Evolutionary conservation across 1,140 invertebrate species (phyloP).

Genomic region (Dreissena rostriformis): DNA sequence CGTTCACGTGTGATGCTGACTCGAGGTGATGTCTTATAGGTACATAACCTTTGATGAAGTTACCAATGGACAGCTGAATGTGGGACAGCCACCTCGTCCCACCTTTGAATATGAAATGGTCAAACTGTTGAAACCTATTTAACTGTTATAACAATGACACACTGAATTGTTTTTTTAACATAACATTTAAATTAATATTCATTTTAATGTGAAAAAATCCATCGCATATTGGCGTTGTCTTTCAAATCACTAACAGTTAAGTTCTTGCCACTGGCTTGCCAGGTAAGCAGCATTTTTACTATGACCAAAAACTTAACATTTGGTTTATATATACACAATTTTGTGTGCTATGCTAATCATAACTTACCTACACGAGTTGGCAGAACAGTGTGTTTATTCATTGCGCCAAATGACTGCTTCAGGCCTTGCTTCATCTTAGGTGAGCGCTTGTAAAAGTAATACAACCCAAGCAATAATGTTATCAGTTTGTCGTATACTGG

Average conservation of each 20-base stretch:
- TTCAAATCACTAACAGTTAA: no score
- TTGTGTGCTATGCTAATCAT: constrained; percentile 12
- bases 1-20: constrained; percentile 20
- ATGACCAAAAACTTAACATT: no score
- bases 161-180: no score
- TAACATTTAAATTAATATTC: no score
- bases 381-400: constrained; percentile 8
- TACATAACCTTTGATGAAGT: constrained; percentile 21
- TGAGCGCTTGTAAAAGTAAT: constrained; percentile 16
- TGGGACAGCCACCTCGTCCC: constrained; percentile 26
- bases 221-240: no score
- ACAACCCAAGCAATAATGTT: constrained; percentile 27
- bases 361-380: constrained; percentile 31
- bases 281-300: no score
- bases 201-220: no score
- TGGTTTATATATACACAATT: no score
- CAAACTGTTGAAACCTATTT: not conserved
- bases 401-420: constrained; percentile 6
- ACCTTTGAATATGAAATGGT: not conserved
- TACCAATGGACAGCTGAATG: constrained; percentile 5
- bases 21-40: constrained; percentile 16
- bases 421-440: constrained; percentile 29
- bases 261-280: no score
- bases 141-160: not conserved
- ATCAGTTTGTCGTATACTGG: constrained; percentile 31